A percentile compares a stretch with the other conserved stretches of the same genome.
These are phyloP conservation scores for Melipona bicolor DNA, from an alignment of 2,888 invertebrate genomes.

Conservation along the genomic window DNA sequence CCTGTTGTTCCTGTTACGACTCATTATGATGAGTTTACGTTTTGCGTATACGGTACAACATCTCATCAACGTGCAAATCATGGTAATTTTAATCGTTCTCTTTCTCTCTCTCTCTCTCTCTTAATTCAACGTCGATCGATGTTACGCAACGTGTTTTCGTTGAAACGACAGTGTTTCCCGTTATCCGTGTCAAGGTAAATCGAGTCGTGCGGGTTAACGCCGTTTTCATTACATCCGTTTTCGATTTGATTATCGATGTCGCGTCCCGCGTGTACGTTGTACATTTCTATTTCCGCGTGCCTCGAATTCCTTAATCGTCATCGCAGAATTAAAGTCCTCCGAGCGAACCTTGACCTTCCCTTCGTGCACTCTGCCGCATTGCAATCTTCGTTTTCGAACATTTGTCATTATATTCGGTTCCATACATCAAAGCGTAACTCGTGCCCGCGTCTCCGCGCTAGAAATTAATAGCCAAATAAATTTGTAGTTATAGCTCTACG, in stretches of 20 bases:
- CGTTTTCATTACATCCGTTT: neutral
- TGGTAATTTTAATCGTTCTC: conserved; percentile 15
- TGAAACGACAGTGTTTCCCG: neutral
- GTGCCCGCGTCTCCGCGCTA: neutral
- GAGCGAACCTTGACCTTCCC: conserved; percentile 50
- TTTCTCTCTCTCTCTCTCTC: no score
- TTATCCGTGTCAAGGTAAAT: conserved; percentile 21
- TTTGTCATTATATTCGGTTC: neutral
- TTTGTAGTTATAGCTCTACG: neutral
- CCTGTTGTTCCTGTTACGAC: conserved; percentile 14
- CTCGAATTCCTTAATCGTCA: conserved; percentile 6
- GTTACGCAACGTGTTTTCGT: conserved; percentile 27
- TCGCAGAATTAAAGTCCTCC: conserved; percentile 21
- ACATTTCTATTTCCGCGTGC: neutral
- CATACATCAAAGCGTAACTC: neutral
- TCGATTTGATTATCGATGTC: conserved; percentile 5
- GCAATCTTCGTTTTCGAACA: neutral
- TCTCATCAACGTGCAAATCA: neutral
- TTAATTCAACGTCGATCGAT: neutral
- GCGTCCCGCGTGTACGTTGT: neutral
- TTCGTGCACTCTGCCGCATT: neutral
- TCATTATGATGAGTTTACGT: conserved; percentile 1
- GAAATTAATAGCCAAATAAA: neutral
- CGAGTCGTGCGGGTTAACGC: neutral
- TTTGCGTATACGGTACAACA: conserved; percentile 6